A percentile compares a stretch with the other conserved stretches of the same genome.
These are phyloP conservation scores for Leptodactylus fallax DNA, from an alignment of 2,797 vertebrate species.

Conservation along the genomic window DNA sequence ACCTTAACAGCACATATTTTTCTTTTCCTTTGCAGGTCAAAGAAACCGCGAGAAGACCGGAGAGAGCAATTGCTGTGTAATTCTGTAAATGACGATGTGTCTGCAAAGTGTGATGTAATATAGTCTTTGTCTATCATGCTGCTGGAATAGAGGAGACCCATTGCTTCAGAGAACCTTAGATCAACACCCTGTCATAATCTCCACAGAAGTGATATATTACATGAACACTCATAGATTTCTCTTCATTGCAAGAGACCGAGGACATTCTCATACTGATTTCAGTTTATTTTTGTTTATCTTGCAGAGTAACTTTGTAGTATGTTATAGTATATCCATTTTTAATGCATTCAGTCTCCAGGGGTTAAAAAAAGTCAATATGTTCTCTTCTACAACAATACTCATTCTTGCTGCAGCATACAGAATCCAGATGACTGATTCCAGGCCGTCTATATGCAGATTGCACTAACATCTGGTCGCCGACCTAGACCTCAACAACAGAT, in stretches of 20 bases:
- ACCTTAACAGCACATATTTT: not conserved
- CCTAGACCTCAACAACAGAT: constrained; percentile 63
- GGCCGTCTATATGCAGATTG: constrained; percentile 76
- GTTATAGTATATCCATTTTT: constrained; percentile 70
- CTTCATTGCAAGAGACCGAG: constrained; percentile 70
- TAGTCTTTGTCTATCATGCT: constrained; percentile 83
- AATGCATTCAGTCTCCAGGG: constrained; percentile 71
- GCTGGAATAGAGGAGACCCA: constrained; percentile 79
- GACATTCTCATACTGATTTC: constrained; percentile 71
- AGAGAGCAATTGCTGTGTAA: constrained; percentile 98
- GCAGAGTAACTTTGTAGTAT: constrained; percentile 70
- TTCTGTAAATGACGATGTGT: constrained; percentile 85
- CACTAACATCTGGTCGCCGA: constrained; percentile 72
- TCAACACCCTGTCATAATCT: constrained; percentile 75
- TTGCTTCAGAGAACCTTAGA: constrained; percentile 76
- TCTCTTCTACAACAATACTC: constrained; percentile 72
- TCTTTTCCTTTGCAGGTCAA: constrained; percentile 81
- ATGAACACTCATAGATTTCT: constrained; percentile 70
- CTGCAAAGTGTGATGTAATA: constrained; percentile 74
- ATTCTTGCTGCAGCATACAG: constrained; percentile 70
- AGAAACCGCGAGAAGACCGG: constrained; percentile 98
- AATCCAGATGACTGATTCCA: constrained; percentile 70
- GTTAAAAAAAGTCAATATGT: constrained; percentile 62
- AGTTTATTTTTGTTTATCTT: constrained; percentile 69
- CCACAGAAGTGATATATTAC: constrained; percentile 75